Evolutionary conservation across 2,797 vertebrate species (phyloP), one percentile per base, ranked within the genome.

Genomic region (Tiaroga cobitis): DNA sequence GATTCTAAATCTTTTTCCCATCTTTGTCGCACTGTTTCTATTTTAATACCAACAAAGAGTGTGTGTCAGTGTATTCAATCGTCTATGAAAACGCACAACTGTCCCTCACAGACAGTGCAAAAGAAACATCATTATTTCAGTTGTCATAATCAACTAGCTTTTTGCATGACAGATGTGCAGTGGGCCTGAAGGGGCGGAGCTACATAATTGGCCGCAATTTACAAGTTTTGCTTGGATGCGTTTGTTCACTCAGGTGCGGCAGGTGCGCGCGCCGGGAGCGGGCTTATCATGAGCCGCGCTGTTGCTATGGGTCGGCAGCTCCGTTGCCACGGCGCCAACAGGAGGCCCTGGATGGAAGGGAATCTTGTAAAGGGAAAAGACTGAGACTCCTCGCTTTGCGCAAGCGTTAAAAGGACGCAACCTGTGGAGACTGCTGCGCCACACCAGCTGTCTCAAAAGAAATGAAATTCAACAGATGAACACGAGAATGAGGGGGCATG

Each of bases 251-350:
- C 73, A 78, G 70, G 84, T 85, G 84, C 79, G 69, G 77, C 77
- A 80, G 78, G 85, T 82, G 73, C 61, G 80, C 69, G 80, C 78
- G 46, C 39, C 61, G 70, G 68, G 84, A 67, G 75, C 39, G 41
- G 75, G 37, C 76, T 85, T 85, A 85, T 80, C 83, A 24, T 51
- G 77, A 76, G 59, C 83, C 74, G 81, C 81, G 43, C 86, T 88
- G 85, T 87, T 90, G 89, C 88, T 88, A 90, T 82, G 87, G 82
- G 78, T 88, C 81, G 63, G 74, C 68, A 85, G 74, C 81, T 89
- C 81, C 83, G 88, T 87, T 82, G 81, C 89, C 86, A 87, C 65
- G 67, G 87, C 72, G 67, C 84, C 68, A 41, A 74, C 3, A 80
- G 84, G 77, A 76, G 79, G 79, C 85, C 74, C 9, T 82, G 85